phyloP scores from a whole-genome alignment of 2,113 vertebrate species.

The Brachyistius frenatus region DNA sequence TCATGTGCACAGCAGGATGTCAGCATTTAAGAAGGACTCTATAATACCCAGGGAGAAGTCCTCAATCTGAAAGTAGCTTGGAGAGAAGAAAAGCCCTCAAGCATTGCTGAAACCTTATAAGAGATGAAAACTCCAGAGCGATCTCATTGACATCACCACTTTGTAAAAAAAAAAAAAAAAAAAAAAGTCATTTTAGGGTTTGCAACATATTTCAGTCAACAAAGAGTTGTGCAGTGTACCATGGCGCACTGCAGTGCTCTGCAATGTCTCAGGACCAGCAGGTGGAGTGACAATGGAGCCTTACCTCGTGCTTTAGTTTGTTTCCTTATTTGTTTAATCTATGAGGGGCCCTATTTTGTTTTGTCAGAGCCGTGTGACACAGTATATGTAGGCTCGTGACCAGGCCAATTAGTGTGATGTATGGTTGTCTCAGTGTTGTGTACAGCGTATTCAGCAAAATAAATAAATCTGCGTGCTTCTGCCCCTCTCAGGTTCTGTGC shows the following conservation, averaged over 20 bases:
- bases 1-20: slow-evolving; percentile 43
- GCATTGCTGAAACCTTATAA: slow-evolving; percentile 18
- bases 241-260: slow-evolving; percentile 29
- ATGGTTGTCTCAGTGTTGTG: slow-evolving; percentile 52
- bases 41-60: slow-evolving; percentile 12
- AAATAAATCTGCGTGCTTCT: slow-evolving; percentile 47
- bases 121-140: slow-evolving; percentile 13
- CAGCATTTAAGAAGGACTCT: slow-evolving; percentile 13
- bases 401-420: slow-evolving; percentile 70
- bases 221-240: slow-evolving; percentile 18
- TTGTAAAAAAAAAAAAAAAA: not conserved
- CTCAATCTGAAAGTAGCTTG: slow-evolving; percentile 14
- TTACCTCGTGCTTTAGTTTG: slow-evolving; percentile 22
- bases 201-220: slow-evolving; percentile 28
- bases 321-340: slow-evolving; percentile 53
- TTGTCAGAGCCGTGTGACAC: slow-evolving; percentile 36
- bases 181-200: slow-evolving; percentile 3
- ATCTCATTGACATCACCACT: slow-evolving; percentile 32
- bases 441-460: slow-evolving; percentile 58
- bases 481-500: slow-evolving; percentile 24
- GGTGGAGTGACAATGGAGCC: slow-evolving; percentile 16
- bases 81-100: slow-evolving; percentile 8
- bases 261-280: slow-evolving; percentile 21
- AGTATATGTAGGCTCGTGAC: slow-evolving; percentile 61
- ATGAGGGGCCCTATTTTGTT: slow-evolving; percentile 30